Base-by-base conservation (phyloP, 2,113 vertebrate genomes). In the Hystrix brachyura region DNA sequence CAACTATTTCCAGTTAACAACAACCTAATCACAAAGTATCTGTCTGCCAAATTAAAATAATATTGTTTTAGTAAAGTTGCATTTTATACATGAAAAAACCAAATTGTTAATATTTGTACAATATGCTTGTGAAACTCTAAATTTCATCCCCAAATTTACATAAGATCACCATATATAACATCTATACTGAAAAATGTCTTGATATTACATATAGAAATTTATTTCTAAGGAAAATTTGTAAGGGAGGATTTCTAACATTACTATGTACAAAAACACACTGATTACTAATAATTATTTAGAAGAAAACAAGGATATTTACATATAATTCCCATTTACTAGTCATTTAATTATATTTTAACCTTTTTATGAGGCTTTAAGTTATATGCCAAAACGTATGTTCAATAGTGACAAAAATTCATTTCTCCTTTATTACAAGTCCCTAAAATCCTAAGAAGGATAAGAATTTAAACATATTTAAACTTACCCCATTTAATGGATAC, bases 401-500 rank as follows among this genome's bases (percentile, higher is more conserved):
- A 84, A 7, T 13, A 65, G 5, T 38, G 0, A 38, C 1, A 64
- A 60, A 65, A 97, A 81, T 5, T 8, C 46, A 91, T 60, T 60
- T 8, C 57, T 95, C 2, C 23, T 55, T 90, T 72, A 59, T 18
- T 76, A 29, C 57, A 15, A 72, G 1, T 87, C 0, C 8, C 12
- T 72, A 60, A 59, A 80, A 43, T 64, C 0, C 19, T 95, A 97
- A 78, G 19, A 76, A 91, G 72, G 80, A 76, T 25, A 29, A 92
- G 0, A 96, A 72, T 46, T 71, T 46, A 97, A 96, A 5, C 0
- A 27, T 14, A 38, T 81, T 59, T 84, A 93, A 89, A 99, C 99
- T 99, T 99, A 99, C 99, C 99, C 99, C 99, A 96, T 99, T 99
- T 98, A 99, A 98, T 65, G 99, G 99, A 98, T 99, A 99, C 3